A percentile compares a stretch with the other conserved stretches of the same genome.
These are phyloP conservation scores for Passer domesticus DNA, from an alignment of 2,113 vertebrate species.

Conservation along the genomic window DNA sequence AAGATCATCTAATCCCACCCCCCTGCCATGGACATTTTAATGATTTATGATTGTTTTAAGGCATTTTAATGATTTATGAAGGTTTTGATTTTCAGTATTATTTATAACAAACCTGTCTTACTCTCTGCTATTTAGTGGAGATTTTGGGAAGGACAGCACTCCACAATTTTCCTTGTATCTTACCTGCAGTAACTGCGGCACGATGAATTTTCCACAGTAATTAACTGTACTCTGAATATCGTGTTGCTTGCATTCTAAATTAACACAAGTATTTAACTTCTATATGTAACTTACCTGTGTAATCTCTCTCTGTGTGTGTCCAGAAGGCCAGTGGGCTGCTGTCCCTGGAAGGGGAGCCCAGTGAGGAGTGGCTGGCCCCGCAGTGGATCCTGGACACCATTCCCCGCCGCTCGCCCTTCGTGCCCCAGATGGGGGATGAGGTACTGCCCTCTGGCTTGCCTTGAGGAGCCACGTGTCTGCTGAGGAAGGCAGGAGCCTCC, in stretches of 20 bases:
- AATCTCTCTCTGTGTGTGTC: background rate
- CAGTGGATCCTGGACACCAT: conserved; percentile 94
- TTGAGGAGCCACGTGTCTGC: background rate
- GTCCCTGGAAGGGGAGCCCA: conserved; percentile 83
- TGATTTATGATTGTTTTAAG: background rate
- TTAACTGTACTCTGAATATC: too few species aligned
- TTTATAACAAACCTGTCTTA: background rate
- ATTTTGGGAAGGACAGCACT: background rate
- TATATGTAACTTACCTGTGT: fast-evolving
- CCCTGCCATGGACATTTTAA: background rate
- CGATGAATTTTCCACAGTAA: background rate
- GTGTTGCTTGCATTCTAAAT: background rate
- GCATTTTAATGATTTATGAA: background rate
- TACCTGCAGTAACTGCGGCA: background rate
- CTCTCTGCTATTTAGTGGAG: background rate
- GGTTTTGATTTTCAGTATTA: background rate
- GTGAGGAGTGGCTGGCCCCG: conserved; percentile 90
- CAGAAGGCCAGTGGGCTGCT: conserved; percentile 83
- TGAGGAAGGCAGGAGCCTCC: too few species aligned
- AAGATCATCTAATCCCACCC: background rate
- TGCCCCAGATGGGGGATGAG: conserved; percentile 99
- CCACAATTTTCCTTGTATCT: background rate
- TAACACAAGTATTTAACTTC: background rate
- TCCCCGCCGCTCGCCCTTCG: conserved; percentile 91
- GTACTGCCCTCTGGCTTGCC: conserved; percentile 60